phyloP scores from a whole-genome alignment of 2,888 invertebrate genomes.

The Spisula solida region DNA sequence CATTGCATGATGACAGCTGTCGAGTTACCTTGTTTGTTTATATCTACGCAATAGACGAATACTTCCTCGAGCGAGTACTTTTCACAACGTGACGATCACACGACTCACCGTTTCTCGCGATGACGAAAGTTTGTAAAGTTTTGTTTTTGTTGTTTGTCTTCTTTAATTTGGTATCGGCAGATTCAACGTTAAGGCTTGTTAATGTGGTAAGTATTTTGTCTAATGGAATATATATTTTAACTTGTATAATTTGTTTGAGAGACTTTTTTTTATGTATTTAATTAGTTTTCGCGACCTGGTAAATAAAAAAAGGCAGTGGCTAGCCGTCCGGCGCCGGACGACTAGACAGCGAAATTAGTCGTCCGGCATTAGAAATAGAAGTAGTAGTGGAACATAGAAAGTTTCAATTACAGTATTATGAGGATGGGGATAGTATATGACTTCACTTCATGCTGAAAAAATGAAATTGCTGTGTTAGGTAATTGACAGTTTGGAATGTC shows the following conservation, averaged over 20 bases:
- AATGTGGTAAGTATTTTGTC: slow-evolving; percentile 44
- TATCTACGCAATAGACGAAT: slow-evolving; percentile 23
- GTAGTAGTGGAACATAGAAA: too few relatives aligned
- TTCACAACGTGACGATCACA: slow-evolving; percentile 14
- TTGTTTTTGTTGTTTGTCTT: neutral
- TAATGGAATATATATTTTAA: neutral
- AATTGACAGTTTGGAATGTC: too few relatives aligned
- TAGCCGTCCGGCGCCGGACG: too few relatives aligned
- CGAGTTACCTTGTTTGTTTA: slow-evolving; percentile 2
- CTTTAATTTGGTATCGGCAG: neutral
- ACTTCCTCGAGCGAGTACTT: slow-evolving; percentile 1
- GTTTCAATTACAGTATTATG: too few relatives aligned
- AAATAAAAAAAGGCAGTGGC: neutral
- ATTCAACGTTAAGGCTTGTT: slow-evolving; percentile 46
- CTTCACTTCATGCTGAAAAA: too few relatives aligned
- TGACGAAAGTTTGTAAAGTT: slow-evolving; percentile 16
- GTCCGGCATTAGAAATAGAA: too few relatives aligned
- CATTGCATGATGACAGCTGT: neutral
- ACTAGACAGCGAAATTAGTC: too few relatives aligned
- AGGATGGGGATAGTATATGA: too few relatives aligned
- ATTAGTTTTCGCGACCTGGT: slow-evolving; percentile 26
- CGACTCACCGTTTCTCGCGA: slow-evolving; percentile 11
- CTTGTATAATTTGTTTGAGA: neutral
- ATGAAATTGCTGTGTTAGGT: too few relatives aligned
- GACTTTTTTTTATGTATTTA: neutral